A percentile compares a stretch with the other conserved stretches of the same genome.
Evolutionary conservation across 2,888 invertebrate species (phyloP).

Genomic region (Cryptus armator): DNA sequence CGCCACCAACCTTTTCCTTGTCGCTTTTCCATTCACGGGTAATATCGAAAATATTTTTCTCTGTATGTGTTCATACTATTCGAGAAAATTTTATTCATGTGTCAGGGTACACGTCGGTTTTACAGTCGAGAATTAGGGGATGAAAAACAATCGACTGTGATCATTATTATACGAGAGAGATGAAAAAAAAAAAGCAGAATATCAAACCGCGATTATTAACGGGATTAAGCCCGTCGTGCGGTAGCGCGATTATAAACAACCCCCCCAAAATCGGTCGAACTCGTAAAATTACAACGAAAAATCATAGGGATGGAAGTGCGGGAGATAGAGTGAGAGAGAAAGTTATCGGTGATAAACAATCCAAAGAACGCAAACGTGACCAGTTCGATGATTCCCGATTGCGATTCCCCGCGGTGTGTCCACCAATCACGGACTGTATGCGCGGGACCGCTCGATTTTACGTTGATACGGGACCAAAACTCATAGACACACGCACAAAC

Average conservation of each 20-base stretch:
- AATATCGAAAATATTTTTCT: constrained; percentile 30
- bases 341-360: constrained; percentile 66
- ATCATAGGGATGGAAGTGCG: constrained; percentile 42
- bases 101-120: constrained; percentile 4
- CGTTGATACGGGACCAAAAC: constrained; percentile 61
- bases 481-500: constrained; percentile 35
- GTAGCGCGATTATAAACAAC: constrained; percentile 62
- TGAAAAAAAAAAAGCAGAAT: constrained; percentile 44
- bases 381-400: constrained; percentile 71
- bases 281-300: constrained; percentile 69
- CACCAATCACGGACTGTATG: constrained; percentile 63
- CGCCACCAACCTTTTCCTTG: constrained; percentile 55
- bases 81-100: constrained; percentile 61
- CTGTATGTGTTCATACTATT: background rate
- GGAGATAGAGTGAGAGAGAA: constrained; percentile 33
- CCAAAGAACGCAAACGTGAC: constrained; percentile 69
- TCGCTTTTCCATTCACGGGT: constrained; percentile 43
- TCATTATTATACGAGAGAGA: constrained; percentile 42
- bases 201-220: constrained; percentile 63
- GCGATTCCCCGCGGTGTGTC: constrained; percentile 67
- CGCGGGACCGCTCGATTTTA: constrained; percentile 59
- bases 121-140: constrained; percentile 20
- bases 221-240: constrained; percentile 64
- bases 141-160: constrained; percentile 39
- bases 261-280: constrained; percentile 49